Conservation (phyloP, 2,888 invertebrate species). For the Tetramorium bicarinatum region DNA sequence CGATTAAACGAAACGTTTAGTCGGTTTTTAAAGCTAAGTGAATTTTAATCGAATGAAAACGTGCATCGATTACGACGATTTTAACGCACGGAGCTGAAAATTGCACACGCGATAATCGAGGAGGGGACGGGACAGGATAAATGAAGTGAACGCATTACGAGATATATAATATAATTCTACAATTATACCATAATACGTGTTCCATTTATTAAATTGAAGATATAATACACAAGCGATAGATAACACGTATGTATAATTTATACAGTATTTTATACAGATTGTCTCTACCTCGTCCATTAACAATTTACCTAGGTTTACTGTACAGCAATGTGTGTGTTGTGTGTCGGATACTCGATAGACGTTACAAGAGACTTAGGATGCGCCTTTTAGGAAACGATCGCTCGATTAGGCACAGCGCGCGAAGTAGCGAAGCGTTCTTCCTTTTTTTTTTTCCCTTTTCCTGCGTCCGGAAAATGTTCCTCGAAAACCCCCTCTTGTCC, state of each 20-base stretch:
- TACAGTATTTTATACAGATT: constrained; percentile 85
- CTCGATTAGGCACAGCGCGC: constrained; percentile 48
- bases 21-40: not conserved
- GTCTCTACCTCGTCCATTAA: constrained; percentile 80
- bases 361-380: constrained; percentile 50
- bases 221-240: constrained; percentile 85
- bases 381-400: constrained; percentile 43
- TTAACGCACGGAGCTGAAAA: constrained; percentile 8
- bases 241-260: constrained; percentile 86
- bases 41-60: not conserved
- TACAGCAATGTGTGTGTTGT: constrained; percentile 77
- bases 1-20: not conserved
- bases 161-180: constrained; percentile 62
- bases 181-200: constrained; percentile 76
- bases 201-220: constrained; percentile 85
- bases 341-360: constrained; percentile 71
- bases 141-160: constrained; percentile 46
- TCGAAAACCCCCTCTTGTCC: not conserved
- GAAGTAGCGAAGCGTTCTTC: constrained; percentile 32
- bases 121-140: not conserved
- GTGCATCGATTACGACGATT: not conserved
- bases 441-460: not conserved
- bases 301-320: constrained; percentile 80
- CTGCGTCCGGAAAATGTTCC: constrained; percentile 1
- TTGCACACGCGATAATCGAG: constrained; percentile 17